phyloP scores from a whole-genome alignment of 1,140 invertebrate genomes.

The Mesaphorura yosii region DNA sequence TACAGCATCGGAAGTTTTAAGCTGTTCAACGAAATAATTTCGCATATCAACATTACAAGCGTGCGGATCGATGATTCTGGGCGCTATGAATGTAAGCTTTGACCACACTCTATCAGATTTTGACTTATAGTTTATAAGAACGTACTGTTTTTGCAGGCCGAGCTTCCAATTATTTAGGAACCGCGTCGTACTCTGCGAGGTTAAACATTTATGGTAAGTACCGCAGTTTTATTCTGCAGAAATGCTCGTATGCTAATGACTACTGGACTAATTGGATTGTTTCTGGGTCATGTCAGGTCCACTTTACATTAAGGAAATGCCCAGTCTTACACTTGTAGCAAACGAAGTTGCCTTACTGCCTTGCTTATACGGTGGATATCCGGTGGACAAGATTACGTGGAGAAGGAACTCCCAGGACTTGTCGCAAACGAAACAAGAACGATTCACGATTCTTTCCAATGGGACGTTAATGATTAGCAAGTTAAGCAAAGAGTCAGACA shows the following conservation, averaged over 20 bases:
- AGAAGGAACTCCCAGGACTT: conserved; percentile 11
- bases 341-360: conserved; percentile 9
- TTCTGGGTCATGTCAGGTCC: conserved; percentile 17
- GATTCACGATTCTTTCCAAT: conserved; percentile 32
- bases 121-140: no score
- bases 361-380: conserved; percentile 25
- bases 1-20: conserved; percentile 19
- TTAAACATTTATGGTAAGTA: conserved; percentile 40
- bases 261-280: background rate
- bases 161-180: conserved; percentile 36
- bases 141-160: no score
- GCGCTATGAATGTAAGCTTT: conserved; percentile 38
- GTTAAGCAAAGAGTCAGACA: conserved; percentile 38
- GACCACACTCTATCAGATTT: no score
- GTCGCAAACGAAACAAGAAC: background rate
- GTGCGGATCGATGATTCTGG: conserved; percentile 40
- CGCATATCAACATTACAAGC: conserved; percentile 41
- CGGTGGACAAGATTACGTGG: conserved; percentile 24
- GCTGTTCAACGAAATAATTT: conserved; percentile 36
- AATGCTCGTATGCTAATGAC: background rate
- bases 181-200: conserved; percentile 33
- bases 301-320: conserved; percentile 23
- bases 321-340: conserved; percentile 13
- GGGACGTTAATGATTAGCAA: conserved; percentile 40
- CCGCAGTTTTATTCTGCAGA: background rate